These are phyloP conservation scores for Actenoides lindsayi DNA, from an alignment of 2,113 vertebrate species.

Conservation along the genomic window DNA sequence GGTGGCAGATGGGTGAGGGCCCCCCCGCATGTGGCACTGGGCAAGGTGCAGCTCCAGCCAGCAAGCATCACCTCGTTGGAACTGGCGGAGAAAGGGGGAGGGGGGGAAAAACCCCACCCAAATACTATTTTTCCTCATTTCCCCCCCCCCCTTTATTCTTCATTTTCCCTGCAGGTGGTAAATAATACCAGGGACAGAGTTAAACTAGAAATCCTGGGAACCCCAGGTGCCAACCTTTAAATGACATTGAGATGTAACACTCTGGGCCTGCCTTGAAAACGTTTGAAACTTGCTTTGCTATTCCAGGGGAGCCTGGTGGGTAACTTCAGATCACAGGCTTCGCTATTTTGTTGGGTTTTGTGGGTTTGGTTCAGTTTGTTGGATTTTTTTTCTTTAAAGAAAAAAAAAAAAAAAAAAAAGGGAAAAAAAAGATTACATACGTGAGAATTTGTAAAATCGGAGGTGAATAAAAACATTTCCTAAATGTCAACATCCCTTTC, in stretches of 20 bases:
- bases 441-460: background rate
- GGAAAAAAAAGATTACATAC: too few relatives aligned
- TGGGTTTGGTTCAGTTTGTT: too few relatives aligned
- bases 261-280: background rate
- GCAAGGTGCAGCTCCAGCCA: background rate
- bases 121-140: background rate
- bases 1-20: accelerated
- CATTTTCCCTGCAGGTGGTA: background rate
- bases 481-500: background rate
- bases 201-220: background rate
- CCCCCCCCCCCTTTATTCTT: background rate
- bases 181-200: background rate
- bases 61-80: background rate
- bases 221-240: background rate
- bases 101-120: background rate
- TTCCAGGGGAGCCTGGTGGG: background rate
- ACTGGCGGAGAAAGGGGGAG: background rate
- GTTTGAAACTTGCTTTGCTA: background rate
- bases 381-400: too few relatives aligned
- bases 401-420: too few relatives aligned
- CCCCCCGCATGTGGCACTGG: background rate
- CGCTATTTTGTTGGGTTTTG: background rate
- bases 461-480: background rate
- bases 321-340: background rate
- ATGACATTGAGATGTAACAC: constrained; percentile 23